Base-by-base conservation (phyloP, 2,888 invertebrate genomes). In the Luperina nickerlii region DNA sequence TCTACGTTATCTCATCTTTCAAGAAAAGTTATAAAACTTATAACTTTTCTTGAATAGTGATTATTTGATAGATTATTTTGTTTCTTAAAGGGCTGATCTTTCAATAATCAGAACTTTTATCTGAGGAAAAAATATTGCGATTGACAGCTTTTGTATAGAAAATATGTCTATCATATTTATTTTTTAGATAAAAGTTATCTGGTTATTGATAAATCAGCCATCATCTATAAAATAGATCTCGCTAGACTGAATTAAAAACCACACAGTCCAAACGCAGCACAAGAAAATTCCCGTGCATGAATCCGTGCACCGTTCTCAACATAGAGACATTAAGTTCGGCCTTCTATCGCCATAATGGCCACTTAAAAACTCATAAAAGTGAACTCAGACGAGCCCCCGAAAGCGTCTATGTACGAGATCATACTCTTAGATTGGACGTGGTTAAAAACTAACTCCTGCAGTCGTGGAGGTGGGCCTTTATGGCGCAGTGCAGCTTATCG, bases 281-380 rank as follows among this genome's bases (percentile, higher is more conserved):
- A 57, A 80, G 73, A 84, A 87, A 87, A 87, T 88, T 88, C 89
- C 87, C 88, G 87, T 86, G 89, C 89, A 89, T 83, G 87, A 87
- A 71, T 74, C 71, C 74, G 70, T 77, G 72, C 87, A 77, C 86
- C 86, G 84, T 89, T 89, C 91, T 90, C 91, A 85, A 91, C 93
- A 93, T 94, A 90, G 92, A 95, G 94, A 94, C 95, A 95, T 95
- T 94, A 95, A 93, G 90, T 94, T 92, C 90, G 92, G 90, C 91
- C 93, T 92, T 93, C 93, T 88, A 92, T 92, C 88, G 90, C 90
- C 89, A 92, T 95, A 96, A 96, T 95, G 94, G 95, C 94, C 95
- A 96, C 95, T 96, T 96, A 95, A 95, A 96, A 95, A 94, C 92
- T 94, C 95, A 94, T 96, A 96, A 96, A 95, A 95, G 91, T 91